Conservation (phyloP, 1,140 invertebrate species). For the Diachasmimorpha longicaudata region DNA sequence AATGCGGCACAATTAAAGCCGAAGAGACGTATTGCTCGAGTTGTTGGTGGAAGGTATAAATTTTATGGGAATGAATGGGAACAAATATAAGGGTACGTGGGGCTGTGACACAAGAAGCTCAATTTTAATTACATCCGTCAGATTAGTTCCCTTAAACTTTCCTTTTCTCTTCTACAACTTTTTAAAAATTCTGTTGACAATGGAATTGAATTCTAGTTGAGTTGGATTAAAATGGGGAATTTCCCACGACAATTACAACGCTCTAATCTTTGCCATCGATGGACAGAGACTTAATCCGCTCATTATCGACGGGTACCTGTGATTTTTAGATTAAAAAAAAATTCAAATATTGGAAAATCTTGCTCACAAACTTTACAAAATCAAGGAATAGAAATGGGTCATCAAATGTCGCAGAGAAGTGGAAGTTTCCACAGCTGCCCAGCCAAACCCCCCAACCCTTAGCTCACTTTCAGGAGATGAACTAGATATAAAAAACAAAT, state of each 20-base stretch:
- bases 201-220: background rate
- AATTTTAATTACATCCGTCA: background rate
- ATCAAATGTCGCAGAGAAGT: background rate
- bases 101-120: background rate
- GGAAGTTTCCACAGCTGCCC: background rate
- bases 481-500: background rate
- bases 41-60: background rate
- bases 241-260: too few species aligned
- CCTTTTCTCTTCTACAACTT: background rate
- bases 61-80: background rate
- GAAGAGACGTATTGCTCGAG: conserved; percentile 15
- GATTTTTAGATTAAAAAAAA: background rate
- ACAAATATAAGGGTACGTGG: background rate
- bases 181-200: background rate
- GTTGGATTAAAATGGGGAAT: background rate
- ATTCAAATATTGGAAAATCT: background rate
- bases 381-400: background rate
- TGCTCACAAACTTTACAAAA: background rate
- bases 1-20: conserved; percentile 28
- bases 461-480: background rate
- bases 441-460: background rate
- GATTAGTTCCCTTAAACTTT: background rate
- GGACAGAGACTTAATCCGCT: too few species aligned
- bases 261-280: too few species aligned
- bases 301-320: too few species aligned